These are phyloP conservation scores for Pogoniulus pusillus DNA, from an alignment of 2,797 vertebrate species.

Conservation along the genomic window DNA sequence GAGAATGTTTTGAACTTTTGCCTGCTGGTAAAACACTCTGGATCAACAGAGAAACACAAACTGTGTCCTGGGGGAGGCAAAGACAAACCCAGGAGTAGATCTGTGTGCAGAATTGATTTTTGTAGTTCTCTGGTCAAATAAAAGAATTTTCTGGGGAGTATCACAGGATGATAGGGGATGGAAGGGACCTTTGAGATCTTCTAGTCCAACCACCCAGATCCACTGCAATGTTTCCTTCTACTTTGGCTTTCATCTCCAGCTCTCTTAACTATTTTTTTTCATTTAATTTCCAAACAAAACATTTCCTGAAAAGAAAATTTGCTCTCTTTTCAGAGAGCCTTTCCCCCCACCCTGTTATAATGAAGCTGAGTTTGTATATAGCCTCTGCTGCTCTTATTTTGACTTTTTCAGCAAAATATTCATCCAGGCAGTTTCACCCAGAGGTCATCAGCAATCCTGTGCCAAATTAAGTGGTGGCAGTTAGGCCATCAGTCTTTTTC, in stretches of 20 bases:
- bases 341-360: not conserved
- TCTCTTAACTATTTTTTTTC: not conserved
- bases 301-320: not conserved
- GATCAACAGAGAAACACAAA: constrained; percentile 22
- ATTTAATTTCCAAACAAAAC: constrained; percentile 4
- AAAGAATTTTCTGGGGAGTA: not conserved
- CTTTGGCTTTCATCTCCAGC: not conserved
- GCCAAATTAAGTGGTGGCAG: not conserved
- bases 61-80: not conserved
- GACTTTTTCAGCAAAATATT: not conserved
- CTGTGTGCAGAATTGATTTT: constrained; percentile 24
- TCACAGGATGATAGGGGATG: not conserved
- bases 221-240: not conserved
- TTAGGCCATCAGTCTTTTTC: not conserved
- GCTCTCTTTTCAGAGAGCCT: not conserved
- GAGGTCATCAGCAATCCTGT: not conserved
- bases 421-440: not conserved
- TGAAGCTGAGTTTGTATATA: not conserved
- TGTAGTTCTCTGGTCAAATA: constrained; percentile 22
- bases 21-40: not conserved
- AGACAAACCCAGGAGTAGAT: not conserved
- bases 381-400: not conserved
- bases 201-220: not conserved
- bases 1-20: constrained; percentile 26
- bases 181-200: no score